Evolutionary conservation across 2,113 vertebrate genomes (phyloP).

Genomic region (Corydoras sp.): DNA sequence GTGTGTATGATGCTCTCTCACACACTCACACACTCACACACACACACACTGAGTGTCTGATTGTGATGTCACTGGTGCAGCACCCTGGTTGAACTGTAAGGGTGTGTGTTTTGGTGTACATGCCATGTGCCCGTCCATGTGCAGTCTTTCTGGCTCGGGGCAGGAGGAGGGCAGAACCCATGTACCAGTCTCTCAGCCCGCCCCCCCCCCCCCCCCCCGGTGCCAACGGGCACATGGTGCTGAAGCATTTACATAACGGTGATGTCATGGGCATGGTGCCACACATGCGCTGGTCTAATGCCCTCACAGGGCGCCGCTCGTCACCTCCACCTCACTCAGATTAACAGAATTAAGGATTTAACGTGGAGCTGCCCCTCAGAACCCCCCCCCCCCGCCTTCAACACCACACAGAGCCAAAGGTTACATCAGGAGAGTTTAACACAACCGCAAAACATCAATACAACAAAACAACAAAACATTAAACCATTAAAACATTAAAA

Average conservation of each 20-base stretch:
- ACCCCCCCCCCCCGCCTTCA: background rate
- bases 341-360: background rate
- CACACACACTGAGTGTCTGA: too few species aligned
- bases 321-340: constrained; percentile 5
- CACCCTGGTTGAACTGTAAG: background rate
- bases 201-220: constrained; percentile 15
- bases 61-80: too few species aligned
- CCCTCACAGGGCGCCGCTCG: background rate
- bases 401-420: background rate
- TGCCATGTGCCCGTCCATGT: background rate
- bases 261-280: constrained; percentile 58
- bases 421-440: background rate
- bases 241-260: constrained; percentile 64
- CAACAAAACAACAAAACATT: background rate
- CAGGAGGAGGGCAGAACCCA: constrained; percentile 36
- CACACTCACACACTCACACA: too few species aligned
- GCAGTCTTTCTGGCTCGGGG: constrained; percentile 24
- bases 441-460: background rate
- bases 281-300: constrained; percentile 29
- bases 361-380: background rate
- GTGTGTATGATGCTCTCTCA: too few species aligned
- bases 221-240: constrained; percentile 59
- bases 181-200: constrained; percentile 34
- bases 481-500: too few species aligned
- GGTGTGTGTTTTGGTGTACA: background rate